Evolutionary conservation across 2,797 vertebrate species (phyloP).

Genomic region (Sebastes aleutianus): DNA sequence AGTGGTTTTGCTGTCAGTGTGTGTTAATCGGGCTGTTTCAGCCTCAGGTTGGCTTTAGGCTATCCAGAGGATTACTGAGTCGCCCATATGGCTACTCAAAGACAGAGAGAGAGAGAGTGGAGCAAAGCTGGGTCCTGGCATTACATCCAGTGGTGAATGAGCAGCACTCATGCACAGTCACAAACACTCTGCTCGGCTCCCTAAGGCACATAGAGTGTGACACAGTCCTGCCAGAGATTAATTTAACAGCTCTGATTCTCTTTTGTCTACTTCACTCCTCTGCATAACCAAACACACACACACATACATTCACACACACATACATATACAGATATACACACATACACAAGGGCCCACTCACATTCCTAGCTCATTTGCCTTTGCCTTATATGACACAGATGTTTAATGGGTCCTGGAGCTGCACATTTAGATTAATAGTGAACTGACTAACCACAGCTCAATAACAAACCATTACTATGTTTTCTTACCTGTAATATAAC

Average conservation of each 20-base stretch:
- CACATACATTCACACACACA: not conserved
- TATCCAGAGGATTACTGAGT: conserved; percentile 57
- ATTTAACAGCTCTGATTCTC: conserved; percentile 20
- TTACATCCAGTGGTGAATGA: conserved; percentile 54
- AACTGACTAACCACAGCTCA: not conserved
- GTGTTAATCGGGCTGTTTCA: conserved; percentile 35
- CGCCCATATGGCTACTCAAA: conserved; percentile 51
- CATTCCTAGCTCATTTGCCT: not conserved
- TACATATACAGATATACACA: not conserved
- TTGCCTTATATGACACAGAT: not conserved
- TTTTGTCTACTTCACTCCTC: conserved; percentile 22
- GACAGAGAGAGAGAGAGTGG: conserved; percentile 1
- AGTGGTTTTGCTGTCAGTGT: conserved; percentile 21
- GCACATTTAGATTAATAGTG: not conserved
- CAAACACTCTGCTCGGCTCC: conserved; percentile 33
- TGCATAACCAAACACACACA: conserved; percentile 1
- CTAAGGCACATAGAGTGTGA: conserved; percentile 12
- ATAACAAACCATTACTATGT: not conserved
- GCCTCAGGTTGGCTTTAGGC: conserved; percentile 50
- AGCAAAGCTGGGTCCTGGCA: conserved; percentile 47
- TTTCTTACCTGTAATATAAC: not conserved
- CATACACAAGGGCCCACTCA: not conserved
- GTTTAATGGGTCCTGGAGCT: not conserved
- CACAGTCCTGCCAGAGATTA: conserved; percentile 40
- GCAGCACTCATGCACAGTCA: conserved; percentile 53